Conservation (phyloP, 2,113 vertebrate species). For the Nothoprocta perdicaria region DNA sequence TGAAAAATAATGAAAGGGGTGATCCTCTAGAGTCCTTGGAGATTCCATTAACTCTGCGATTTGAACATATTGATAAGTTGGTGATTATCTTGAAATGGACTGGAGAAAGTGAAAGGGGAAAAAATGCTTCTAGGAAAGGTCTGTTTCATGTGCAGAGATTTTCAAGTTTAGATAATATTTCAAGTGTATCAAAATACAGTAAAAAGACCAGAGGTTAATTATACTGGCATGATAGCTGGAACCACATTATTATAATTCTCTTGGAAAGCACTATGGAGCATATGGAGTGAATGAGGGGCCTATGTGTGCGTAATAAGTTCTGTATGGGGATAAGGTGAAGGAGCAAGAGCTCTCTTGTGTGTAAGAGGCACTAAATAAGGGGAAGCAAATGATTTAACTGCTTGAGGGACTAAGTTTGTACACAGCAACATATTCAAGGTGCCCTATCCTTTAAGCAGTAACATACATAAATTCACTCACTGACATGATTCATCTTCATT, state of each 20-base stretch:
- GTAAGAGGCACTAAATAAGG: slow-evolving; percentile 62
- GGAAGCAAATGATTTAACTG: slow-evolving; percentile 61
- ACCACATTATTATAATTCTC: slow-evolving; percentile 69
- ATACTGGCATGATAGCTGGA: slow-evolving; percentile 60
- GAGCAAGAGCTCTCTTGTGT: slow-evolving; percentile 67
- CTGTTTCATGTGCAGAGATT: background rate
- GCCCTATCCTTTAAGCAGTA: slow-evolving; percentile 24
- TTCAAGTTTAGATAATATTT: slow-evolving; percentile 57
- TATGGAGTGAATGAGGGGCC: slow-evolving; percentile 69
- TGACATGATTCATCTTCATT: slow-evolving; percentile 8
- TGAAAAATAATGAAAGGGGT: slow-evolving; percentile 42
- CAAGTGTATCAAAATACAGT: slow-evolving; percentile 57
- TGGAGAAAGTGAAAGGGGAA: background rate
- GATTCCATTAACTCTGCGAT: slow-evolving; percentile 42
- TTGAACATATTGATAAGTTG: slow-evolving; percentile 31
- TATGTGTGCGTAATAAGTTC: slow-evolving; percentile 63
- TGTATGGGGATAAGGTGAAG: slow-evolving; percentile 69
- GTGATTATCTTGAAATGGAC: slow-evolving; percentile 41
- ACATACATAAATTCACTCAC: background rate
- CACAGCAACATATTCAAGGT: background rate
- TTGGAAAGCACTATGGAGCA: slow-evolving; percentile 70
- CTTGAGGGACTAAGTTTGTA: slow-evolving; percentile 42
- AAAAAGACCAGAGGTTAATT: slow-evolving; percentile 50
- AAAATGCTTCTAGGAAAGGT: background rate
- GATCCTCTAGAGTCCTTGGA: slow-evolving; percentile 20